Evolutionary conservation across 1,140 invertebrate species (phyloP), one percentile per base, ranked within the genome.

Genomic region (Neodiprion fabricii): DNA sequence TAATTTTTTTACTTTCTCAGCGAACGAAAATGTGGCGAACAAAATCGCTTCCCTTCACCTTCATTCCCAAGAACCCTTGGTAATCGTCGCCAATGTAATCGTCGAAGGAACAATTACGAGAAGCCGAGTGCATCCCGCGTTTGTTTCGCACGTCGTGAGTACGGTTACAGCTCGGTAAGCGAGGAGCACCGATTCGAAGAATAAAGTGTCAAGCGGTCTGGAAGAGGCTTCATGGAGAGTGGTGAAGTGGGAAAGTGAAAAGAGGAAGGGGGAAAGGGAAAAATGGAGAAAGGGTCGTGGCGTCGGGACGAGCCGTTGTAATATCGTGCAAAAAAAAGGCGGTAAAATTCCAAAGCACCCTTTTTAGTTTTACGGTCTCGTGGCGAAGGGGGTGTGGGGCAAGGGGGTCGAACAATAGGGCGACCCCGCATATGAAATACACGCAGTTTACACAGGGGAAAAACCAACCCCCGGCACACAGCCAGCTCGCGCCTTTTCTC

Each of bases 271-370:
- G 12, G 23, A 69, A 69, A 47, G 40, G 23, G 67, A 21, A 69
- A 9, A 69, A 69, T 23, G 40, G 21, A 23, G 17, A 23, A 69
- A 23, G 67, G 12, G 67, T 11, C 23, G 40, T 4, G 21, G 14
- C 11, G 12, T 47, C 17, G 67, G 11, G 11, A 9, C 40, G 40
- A 5, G 67, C 12, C 40, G 67, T 69, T 47, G 67, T 69, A 69
- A 69, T 69, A 69, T 69, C 67, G 67, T 69, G 21, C 67, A 69
- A 69, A 69, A 69, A 40, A 40, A 61, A 69, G 67, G 40, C 40
- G 21, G 17, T 47, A 47, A 69, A 69, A 69, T 69, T 23, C 67
- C 67, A 69, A 69, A 47, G 67, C 10, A 21, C 67, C 67, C 40
- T 69, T 69, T 69, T 23, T 9, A 69, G 67, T 21, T 21, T 69